A percentile compares a stretch with the other conserved stretches of the same genome.
phyloP scores from a whole-genome alignment of 2,888 invertebrate genomes.

The Ariolimax columbianus region DNA sequence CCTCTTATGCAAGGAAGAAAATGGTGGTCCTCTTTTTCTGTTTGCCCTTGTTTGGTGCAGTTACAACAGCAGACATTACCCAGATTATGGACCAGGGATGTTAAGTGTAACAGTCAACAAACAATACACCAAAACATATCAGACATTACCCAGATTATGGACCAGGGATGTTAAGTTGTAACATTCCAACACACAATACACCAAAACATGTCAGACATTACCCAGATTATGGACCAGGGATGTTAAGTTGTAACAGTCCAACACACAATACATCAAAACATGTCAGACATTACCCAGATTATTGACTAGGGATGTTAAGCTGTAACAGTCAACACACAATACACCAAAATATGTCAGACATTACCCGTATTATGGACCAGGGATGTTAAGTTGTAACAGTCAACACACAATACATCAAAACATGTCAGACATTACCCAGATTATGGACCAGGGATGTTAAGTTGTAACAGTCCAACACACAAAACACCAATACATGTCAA shows the following conservation, averaged over 20 bases:
- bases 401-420: slow-evolving; percentile 35
- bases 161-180: too few species aligned
- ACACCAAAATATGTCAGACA: too few species aligned
- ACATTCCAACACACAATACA: not conserved
- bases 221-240: too few species aligned
- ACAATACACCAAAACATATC: too few species aligned
- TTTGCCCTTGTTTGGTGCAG: not conserved
- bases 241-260: not conserved
- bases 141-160: not conserved
- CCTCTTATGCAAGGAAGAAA: too few species aligned
- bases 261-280: slow-evolving; percentile 15
- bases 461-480: not conserved
- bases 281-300: not conserved
- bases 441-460: not conserved
- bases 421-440: too few species aligned
- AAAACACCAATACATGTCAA: slow-evolving; percentile 26
- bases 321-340: not conserved
- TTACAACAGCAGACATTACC: not conserved
- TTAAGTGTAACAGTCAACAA: too few species aligned
- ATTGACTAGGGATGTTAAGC: too few species aligned
- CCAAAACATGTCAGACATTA: too few species aligned
- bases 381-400: not conserved
- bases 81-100: not conserved
- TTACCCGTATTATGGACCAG: too few species aligned
- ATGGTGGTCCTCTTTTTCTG: too few species aligned